Conservation (phyloP, 2,113 vertebrate genomes). For the Callipepla californica region DNA sequence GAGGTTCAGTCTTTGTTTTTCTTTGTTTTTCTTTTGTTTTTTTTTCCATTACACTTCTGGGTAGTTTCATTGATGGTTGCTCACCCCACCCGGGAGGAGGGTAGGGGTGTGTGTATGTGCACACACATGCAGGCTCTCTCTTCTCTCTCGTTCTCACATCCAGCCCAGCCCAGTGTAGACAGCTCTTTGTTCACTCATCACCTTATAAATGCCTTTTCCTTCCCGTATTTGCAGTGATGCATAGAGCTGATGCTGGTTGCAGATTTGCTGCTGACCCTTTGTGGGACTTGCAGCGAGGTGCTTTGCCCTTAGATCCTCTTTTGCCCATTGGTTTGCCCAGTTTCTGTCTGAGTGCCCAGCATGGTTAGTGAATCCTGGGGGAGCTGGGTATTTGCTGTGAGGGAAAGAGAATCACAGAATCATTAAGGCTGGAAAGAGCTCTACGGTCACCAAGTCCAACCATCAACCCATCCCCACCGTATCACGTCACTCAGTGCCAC, state of each 20-base stretch:
- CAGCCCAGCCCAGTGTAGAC: background rate
- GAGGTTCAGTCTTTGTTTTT: background rate
- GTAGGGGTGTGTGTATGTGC: background rate
- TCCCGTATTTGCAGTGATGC: background rate
- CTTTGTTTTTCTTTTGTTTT: slow-evolving; percentile 1
- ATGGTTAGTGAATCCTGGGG: background rate
- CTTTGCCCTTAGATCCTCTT: background rate
- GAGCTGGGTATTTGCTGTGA: background rate
- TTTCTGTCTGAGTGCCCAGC: background rate
- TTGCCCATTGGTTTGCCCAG: background rate
- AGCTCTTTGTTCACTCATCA: slow-evolving; percentile 25
- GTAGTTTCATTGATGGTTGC: background rate
- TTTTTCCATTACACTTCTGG: background rate
- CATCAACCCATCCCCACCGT: too few species aligned
- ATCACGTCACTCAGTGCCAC: too few species aligned
- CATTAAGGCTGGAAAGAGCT: too few species aligned
- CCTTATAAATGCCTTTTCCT: slow-evolving; percentile 67
- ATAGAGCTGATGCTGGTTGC: background rate
- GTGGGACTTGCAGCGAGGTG: background rate
- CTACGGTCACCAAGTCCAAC: too few species aligned
- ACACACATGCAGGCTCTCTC: background rate
- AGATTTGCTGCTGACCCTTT: background rate
- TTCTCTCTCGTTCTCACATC: background rate
- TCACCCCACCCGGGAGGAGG: background rate
- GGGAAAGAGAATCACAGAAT: background rate